These are phyloP conservation scores for Eueides isabella DNA, from an alignment of 1,140 invertebrate species.

Conservation along the genomic window DNA sequence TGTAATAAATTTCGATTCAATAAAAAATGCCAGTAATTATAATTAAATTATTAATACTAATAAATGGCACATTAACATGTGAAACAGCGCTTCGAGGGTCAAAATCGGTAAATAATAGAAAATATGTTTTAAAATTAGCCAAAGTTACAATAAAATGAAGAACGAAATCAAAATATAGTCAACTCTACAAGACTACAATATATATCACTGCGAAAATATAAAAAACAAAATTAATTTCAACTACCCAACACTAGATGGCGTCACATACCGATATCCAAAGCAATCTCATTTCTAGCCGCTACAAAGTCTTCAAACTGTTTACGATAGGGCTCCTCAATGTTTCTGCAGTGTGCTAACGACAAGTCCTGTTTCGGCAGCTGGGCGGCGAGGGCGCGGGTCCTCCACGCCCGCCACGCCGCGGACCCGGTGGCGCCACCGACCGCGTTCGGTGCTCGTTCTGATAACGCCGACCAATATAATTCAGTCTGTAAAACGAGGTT, in stretches of 20 bases:
- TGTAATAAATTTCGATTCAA: no score
- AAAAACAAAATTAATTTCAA: constrained; percentile 22
- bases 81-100: no score
- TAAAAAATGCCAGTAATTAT: no score
- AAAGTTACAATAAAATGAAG: no score
- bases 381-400: constrained; percentile 84
- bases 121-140: no score
- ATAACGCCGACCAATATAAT: constrained; percentile 76
- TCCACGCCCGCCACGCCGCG: constrained; percentile 82
- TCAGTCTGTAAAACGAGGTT: constrained; percentile 78
- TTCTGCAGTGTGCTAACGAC: constrained; percentile 93
- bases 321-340: constrained; percentile 89
- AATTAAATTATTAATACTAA: no score
- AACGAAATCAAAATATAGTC: no score
- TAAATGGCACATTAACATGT: no score
- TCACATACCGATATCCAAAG: constrained; percentile 94
- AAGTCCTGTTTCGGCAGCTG: constrained; percentile 98
- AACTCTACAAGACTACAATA: no score
- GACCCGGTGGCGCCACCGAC: constrained; percentile 90
- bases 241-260: constrained; percentile 57
- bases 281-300: constrained; percentile 95
- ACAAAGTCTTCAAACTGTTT: constrained; percentile 95
- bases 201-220: no score
- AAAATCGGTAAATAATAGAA: no score
- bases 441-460: constrained; percentile 60